Evolutionary conservation across 2,113 vertebrate genomes (phyloP), one percentile per base, ranked within the genome.

Genomic region (Chlamydotis undulata): DNA sequence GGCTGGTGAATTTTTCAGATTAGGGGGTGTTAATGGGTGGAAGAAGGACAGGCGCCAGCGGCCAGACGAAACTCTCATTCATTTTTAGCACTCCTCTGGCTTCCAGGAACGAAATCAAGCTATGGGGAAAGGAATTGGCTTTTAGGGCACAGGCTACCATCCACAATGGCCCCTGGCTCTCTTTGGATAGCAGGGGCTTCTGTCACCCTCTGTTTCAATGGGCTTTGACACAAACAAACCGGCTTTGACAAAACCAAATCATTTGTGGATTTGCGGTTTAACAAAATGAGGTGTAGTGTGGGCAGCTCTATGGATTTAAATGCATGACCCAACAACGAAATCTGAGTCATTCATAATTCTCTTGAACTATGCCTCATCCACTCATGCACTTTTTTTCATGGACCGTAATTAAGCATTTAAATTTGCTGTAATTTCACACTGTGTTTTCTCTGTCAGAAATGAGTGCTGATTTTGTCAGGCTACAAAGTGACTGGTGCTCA

Each of bases 11-110:
- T 93, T 91, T 96, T 94, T 91, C 83, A 89, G 83, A 87, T 83
- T 78, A 84, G 53, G 31, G 57, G 50, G 92, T 93, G 89, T 71
- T 96, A 95, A 96, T 94, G 77, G 86, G 65, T 60, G 43, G 92
- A 84, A 78, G 76, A 93, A 93, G 65, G 73, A 87, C n/a, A 65
- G 74, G 39, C 0, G 0, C 53, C 74, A 59, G 50, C 61, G 89
- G 61, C 57, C 73, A 63, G 65, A 59, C 41, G 79, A 53, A 81
- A 4, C 35, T 71, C 61, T 90, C 70, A 28, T 78, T 93, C 77
- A 7, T 64, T 79, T 90, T 95, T 68, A 91, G 69, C 73, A 60
- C 29, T 86, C 83, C 35, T 83, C 29, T 78, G 33, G 22, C 41
- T 94, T 75, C 41, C 77, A 57, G 67, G 37, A 93, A 78, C 29